These are phyloP conservation scores for Rana temporaria DNA, from an alignment of 2,113 vertebrate species.

Conservation along the genomic window DNA sequence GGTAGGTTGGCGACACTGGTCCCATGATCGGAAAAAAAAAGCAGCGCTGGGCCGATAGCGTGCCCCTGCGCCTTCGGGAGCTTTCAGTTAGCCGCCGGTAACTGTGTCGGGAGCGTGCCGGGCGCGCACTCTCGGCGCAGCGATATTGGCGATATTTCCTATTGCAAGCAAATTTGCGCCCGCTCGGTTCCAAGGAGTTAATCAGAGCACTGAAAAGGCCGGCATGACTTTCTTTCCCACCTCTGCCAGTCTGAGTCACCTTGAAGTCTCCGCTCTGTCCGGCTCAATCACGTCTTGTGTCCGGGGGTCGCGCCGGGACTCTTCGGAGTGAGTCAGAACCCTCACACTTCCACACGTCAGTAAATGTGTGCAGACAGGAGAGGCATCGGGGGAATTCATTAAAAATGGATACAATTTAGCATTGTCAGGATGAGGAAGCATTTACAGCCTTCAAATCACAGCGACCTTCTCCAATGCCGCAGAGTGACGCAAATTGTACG, in stretches of 20 bases:
- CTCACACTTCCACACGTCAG: conserved; percentile 11
- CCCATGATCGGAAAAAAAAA: too few relatives aligned
- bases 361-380: not conserved
- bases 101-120: too few relatives aligned
- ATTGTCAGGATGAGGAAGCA: not conserved
- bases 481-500: not conserved
- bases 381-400: conserved; percentile 13
- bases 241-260: not conserved
- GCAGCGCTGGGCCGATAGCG: too few relatives aligned
- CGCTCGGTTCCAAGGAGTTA: too few relatives aligned
- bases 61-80: too few relatives aligned
- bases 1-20: too few relatives aligned
- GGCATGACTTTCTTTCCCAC: too few relatives aligned
- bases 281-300: not conserved
- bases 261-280: not conserved
- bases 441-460: not conserved
- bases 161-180: too few relatives aligned
- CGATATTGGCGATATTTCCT: too few relatives aligned
- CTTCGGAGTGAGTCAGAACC: not conserved
- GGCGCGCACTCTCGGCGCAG: too few relatives aligned
- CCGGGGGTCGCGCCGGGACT: not conserved
- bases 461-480: not conserved
- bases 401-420: conserved; percentile 17
- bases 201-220: too few relatives aligned
- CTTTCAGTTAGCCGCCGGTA: too few relatives aligned